phyloP scores from a whole-genome alignment of 2,113 vertebrate species.

The Ciconia stormi region DNA sequence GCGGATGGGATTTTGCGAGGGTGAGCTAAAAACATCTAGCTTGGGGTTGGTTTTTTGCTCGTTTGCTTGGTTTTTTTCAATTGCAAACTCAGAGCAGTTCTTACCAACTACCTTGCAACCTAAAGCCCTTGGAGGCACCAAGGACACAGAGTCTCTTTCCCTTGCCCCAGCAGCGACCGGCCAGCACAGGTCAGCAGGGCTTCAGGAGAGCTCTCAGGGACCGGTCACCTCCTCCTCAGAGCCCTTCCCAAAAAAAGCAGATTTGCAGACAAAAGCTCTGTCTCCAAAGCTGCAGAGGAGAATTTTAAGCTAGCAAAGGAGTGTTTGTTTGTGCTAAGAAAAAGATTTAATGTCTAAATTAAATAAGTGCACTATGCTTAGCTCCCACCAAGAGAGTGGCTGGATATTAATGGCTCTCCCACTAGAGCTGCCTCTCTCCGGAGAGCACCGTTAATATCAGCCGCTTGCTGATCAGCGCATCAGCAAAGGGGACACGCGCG shows the following conservation, averaged over 20 bases:
- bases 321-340: neutral
- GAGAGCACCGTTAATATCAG: neutral
- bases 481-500: neutral
- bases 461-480: neutral
- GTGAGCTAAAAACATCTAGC: neutral
- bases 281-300: neutral
- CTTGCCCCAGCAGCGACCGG: neutral
- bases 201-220: neutral
- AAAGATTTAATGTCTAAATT: constrained; percentile 24
- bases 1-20: neutral
- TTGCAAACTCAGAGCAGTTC: neutral
- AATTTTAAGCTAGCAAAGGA: neutral
- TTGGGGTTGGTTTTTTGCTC: neutral
- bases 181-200: neutral
- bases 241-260: neutral
- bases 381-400: neutral
- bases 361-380: neutral
- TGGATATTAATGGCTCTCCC: neutral
- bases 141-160: accelerated
- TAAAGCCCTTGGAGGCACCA: neutral
- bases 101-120: neutral
- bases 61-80: neutral
- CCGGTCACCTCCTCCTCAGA: neutral
- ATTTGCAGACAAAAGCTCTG: neutral
- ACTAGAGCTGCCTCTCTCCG: neutral